Percentiles rank a stretch among this genome's conserved stretches.
Evolutionary conservation across 2,888 invertebrate genomes (phyloP).

Genomic region (Melolontha melolontha): DNA sequence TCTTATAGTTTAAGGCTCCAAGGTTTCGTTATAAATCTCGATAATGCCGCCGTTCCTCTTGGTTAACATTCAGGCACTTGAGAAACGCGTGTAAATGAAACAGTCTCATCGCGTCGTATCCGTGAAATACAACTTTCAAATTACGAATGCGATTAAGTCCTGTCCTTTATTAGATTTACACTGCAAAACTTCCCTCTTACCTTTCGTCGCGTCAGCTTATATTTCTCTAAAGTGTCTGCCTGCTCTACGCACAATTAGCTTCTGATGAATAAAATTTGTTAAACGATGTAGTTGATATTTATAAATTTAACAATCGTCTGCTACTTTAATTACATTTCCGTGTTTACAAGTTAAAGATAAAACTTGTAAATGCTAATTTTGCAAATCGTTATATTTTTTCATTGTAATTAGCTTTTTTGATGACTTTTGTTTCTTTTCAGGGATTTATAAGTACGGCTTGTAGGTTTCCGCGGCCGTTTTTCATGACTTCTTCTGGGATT

Average conservation of each 20-base stretch:
- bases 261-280: slow-evolving; percentile 13
- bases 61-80: slow-evolving; percentile 47
- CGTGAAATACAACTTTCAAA: slow-evolving; percentile 49
- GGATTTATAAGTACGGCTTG: no score
- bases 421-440: no score
- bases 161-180: slow-evolving; percentile 44
- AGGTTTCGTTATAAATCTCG: slow-evolving; percentile 49
- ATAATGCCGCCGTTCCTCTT: slow-evolving; percentile 50
- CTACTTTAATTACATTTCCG: no score
- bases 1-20: slow-evolving; percentile 41
- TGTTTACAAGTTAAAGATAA: no score
- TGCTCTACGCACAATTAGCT: slow-evolving; percentile 20
- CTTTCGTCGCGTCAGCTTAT: slow-evolving; percentile 31
- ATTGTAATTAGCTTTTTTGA: no score
- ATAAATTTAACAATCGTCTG: not conserved
- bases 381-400: no score
- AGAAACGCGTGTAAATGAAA: slow-evolving; percentile 51
- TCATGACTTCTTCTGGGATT: no score
- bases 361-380: no score
- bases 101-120: slow-evolving; percentile 47
- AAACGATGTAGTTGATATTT: slow-evolving; percentile 30
- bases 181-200: slow-evolving; percentile 31
- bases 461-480: no score
- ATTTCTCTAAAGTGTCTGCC: slow-evolving; percentile 19
- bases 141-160: slow-evolving; percentile 49